These are phyloP conservation scores for Eupithecia inturbata DNA, from an alignment of 2,888 invertebrate species.

Conservation along the genomic window DNA sequence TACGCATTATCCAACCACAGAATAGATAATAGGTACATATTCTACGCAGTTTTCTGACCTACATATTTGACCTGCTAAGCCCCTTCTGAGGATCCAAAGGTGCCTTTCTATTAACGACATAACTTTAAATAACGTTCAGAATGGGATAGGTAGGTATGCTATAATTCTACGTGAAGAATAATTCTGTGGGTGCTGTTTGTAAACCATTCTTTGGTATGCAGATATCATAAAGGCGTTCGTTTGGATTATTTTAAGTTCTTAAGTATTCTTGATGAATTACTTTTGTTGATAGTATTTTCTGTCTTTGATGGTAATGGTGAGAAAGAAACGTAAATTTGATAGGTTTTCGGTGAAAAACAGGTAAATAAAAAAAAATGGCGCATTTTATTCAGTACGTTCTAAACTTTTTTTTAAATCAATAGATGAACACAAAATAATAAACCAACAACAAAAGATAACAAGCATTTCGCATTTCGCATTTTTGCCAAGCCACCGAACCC, in stretches of 20 bases:
- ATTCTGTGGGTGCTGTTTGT: slow-evolving; percentile 24
- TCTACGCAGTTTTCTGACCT: slow-evolving; percentile 53
- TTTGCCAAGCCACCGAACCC: not conserved
- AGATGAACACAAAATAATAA: not conserved
- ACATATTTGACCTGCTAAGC: slow-evolving; percentile 48
- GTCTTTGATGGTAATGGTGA: not conserved
- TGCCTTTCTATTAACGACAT: slow-evolving; percentile 37
- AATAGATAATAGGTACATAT: not conserved
- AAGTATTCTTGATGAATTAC: not conserved
- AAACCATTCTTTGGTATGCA: not conserved
- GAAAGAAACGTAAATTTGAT: not conserved
- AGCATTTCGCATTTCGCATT: not conserved
- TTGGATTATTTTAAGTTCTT: not conserved
- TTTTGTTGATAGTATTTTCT: not conserved
- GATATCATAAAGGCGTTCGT: not conserved
- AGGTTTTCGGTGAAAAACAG: no score
- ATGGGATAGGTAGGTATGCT: slow-evolving; percentile 31
- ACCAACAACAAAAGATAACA: not conserved
- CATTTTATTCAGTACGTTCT: no score
- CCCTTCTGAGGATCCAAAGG: slow-evolving; percentile 34
- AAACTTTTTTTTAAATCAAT: no score
- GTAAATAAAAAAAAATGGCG: no score
- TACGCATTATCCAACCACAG: slow-evolving; percentile 24
- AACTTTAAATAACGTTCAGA: slow-evolving; percentile 34
- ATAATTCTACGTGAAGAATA: slow-evolving; percentile 32